Base-by-base conservation (phyloP, 2,888 invertebrate genomes). In the Harpagoxenus sublaevis region DNA sequence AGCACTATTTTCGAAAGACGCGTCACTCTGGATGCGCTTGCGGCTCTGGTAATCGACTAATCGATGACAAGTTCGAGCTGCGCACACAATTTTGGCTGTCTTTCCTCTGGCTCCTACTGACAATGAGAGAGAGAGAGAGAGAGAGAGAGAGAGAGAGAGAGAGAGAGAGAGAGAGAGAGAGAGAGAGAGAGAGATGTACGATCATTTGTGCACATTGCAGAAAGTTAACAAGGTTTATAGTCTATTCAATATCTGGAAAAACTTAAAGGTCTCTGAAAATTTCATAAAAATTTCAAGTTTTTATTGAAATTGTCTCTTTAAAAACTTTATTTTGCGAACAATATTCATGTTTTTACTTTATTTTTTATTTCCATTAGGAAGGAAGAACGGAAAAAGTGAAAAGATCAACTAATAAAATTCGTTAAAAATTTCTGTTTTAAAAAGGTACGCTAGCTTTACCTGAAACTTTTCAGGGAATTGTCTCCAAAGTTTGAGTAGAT, bases 1-100 rank as follows among this genome's bases (percentile, higher is more conserved):
- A 74, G 55, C 28, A 70, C 18, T 68, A 83, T 89, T 87, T 89
- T 68, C 48, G 55, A 88, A 89, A 84, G 82, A 71, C 57, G 68
- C 65, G 68, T 84, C 63, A 82, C 5, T 53, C 12, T 4, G n/a
- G 62, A 78, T 31, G 53, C 63, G 68, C 63, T 86, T 71, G 62
- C 57, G 15, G 63, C 65, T 23, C 23, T 28, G 31, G 35, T 75
- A 51, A 75, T 73, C 66, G 78, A 78, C 57, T 75, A 51, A 75
- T 73, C 66, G 78, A 78, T 68, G 55, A 48, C 6, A n/a, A 48
- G 15, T 63, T 35, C 48, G 10, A 18, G 6, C 23, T 63, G 23
- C 48, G 48, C 35, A 4, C 35, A 35, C 35, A 9, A 57, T 63
- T 63, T 63, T 1, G 3, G 12, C 53, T 42, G 2, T 48, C 35